These are phyloP conservation scores for Anoplolepis gracilipes DNA, from an alignment of 1,140 invertebrate genomes.

Conservation along the genomic window DNA sequence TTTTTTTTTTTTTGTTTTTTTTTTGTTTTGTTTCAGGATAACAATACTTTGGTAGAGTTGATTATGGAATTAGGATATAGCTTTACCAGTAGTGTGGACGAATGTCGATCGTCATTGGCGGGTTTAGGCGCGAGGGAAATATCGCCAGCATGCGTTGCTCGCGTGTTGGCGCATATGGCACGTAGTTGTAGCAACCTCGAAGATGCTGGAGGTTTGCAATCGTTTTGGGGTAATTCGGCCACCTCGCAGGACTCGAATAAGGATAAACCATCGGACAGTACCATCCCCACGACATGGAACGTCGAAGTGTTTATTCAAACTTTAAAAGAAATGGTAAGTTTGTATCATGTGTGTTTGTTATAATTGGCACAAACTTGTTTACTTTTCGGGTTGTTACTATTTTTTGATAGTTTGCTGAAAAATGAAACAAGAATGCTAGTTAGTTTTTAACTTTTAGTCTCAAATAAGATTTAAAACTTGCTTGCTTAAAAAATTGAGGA, in stretches of 20 bases:
- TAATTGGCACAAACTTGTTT: no score
- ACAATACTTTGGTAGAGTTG: constrained; percentile 92
- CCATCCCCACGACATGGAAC: constrained; percentile 92
- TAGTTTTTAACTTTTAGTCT: no score
- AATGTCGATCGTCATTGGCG: constrained; percentile 93
- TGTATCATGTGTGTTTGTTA: neutral
- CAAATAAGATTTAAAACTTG: no score
- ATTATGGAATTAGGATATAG: constrained; percentile 96
- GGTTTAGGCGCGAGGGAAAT: constrained; percentile 92
- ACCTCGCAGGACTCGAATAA: constrained; percentile 78
- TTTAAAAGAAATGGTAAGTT: constrained; percentile 93
- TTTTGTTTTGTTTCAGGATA: constrained; percentile 87
- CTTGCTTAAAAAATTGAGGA: no score
- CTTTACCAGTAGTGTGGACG: constrained; percentile 95
- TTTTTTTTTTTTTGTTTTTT: no score
- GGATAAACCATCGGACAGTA: constrained; percentile 81
- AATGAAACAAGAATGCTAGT: no score
- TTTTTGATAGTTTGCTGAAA: no score
- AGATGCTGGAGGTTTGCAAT: constrained; percentile 89
- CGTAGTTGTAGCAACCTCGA: constrained; percentile 92
- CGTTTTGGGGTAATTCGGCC: constrained; percentile 83
- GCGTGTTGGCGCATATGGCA: constrained; percentile 95
- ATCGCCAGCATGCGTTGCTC: constrained; percentile 92
- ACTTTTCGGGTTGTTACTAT: no score
- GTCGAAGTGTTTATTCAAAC: constrained; percentile 96